A percentile compares a stretch with the other conserved stretches of the same genome.
Evolutionary conservation across 2,888 invertebrate genomes (phyloP).

Genomic region (Argyresthia albistria): DNA sequence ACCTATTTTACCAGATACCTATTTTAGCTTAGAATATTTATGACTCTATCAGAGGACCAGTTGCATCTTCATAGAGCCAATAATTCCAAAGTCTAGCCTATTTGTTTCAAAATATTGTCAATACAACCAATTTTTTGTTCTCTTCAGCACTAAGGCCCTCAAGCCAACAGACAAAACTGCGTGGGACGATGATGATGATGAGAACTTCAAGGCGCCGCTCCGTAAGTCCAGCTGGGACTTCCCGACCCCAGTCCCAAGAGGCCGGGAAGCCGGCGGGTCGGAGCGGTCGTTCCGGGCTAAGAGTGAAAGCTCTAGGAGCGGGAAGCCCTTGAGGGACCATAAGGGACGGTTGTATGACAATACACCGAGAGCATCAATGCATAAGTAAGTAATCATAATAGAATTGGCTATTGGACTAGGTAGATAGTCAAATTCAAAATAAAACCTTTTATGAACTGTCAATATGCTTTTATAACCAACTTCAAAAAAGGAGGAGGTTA

Average conservation of each 20-base stretch:
- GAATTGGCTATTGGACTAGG: no score
- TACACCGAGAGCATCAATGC: constrained; percentile 89
- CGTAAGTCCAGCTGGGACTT: constrained; percentile 93
- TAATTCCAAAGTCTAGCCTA: no score
- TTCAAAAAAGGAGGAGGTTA: no score
- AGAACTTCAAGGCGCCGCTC: constrained; percentile 74
- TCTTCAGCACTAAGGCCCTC: constrained; percentile 51
- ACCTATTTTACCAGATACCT: no score
- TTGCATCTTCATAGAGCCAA: no score
- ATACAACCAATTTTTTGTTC: neutral
- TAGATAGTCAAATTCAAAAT: no score
- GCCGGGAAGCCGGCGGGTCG: constrained; percentile 32
- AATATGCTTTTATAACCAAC: no score
- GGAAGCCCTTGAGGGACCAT: constrained; percentile 38
- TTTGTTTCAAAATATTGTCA: no score
- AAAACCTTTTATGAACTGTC: no score
- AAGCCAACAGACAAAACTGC: constrained; percentile 76
- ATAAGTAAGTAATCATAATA: constrained; percentile 67
- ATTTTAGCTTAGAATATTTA: no score
- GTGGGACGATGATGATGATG: constrained; percentile 85
- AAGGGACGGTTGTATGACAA: constrained; percentile 71
- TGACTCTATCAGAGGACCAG: no score
- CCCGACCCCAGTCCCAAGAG: constrained; percentile 82
- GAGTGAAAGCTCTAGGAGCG: constrained; percentile 35
- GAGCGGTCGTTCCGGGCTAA: constrained; percentile 52